These are phyloP conservation scores for Eucera pruinosa DNA, from an alignment of 2,888 invertebrate genomes.

Conservation along the genomic window DNA sequence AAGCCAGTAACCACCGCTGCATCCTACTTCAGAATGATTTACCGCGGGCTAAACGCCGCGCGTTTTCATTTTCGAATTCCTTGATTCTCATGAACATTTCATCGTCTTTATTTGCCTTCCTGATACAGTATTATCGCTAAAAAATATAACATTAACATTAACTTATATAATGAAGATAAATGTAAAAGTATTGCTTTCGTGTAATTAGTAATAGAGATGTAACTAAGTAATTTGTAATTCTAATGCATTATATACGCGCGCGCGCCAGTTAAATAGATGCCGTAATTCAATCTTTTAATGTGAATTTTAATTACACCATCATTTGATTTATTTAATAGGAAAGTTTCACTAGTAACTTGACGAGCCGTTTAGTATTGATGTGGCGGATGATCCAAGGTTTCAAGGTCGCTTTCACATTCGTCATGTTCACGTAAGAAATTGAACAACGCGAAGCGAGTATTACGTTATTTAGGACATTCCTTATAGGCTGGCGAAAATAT, in stretches of 20 bases:
- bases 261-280: background rate
- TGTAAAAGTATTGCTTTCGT: background rate
- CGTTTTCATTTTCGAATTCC: constrained; percentile 35
- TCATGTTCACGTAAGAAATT: constrained; percentile 69
- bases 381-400: constrained; percentile 65
- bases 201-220: background rate
- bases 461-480: constrained; percentile 66
- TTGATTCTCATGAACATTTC: constrained; percentile 42
- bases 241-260: background rate
- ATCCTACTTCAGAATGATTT: constrained; percentile 64
- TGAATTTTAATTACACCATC: background rate
- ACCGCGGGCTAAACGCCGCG: constrained; percentile 39
- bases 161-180: no score
- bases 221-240: constrained; percentile 9
- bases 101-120: constrained; percentile 23
- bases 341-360: constrained; percentile 27
- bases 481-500: constrained; percentile 34
- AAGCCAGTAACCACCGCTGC: constrained; percentile 76
- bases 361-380: constrained; percentile 48
- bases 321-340: constrained; percentile 24
- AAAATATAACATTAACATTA: background rate
- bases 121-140: background rate
- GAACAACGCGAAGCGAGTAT: constrained; percentile 55
- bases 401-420: constrained; percentile 73
- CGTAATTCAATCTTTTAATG: constrained; percentile 1